phyloP scores from a whole-genome alignment of 1,140 invertebrate genomes.

The Hetaerina americana region DNA sequence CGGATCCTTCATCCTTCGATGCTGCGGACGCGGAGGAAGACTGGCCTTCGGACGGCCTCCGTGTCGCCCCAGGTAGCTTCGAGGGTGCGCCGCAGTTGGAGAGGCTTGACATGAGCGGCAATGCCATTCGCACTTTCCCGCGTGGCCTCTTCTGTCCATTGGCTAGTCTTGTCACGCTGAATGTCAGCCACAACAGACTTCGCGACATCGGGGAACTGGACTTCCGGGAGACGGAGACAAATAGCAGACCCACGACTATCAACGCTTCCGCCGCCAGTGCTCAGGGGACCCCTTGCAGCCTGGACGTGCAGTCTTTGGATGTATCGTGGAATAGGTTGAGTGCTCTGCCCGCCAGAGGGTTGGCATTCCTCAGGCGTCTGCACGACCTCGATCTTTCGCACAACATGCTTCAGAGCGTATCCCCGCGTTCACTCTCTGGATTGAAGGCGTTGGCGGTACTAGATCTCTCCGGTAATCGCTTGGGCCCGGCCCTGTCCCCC shows the following conservation, averaged over 20 bases:
- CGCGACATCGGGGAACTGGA: conserved; percentile 71
- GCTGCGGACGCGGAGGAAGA: conserved; percentile 56
- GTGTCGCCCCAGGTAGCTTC: conserved; percentile 61
- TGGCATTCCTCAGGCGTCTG: conserved; percentile 58
- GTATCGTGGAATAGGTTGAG: conserved; percentile 75
- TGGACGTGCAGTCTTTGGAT: conserved; percentile 70
- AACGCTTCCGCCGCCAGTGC: conserved; percentile 8
- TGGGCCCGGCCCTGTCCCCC: conserved; percentile 64
- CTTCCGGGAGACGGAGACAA: conserved; percentile 40
- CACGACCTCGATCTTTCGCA: conserved; percentile 62
- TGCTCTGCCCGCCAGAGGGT: conserved; percentile 60
- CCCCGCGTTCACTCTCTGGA: conserved; percentile 63
- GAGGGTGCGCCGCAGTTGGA: conserved; percentile 54
- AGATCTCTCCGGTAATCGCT: conserved; percentile 74
- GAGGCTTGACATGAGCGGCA: conserved; percentile 70
- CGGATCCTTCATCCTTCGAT: not conserved
- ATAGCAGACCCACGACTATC: conserved; percentile 27
- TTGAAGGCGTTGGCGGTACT: conserved; percentile 64
- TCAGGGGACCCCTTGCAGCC: conserved; percentile 41
- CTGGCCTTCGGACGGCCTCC: conserved; percentile 61
- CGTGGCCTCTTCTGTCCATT: conserved; percentile 71
- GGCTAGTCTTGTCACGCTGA: conserved; percentile 57
- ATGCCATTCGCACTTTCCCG: conserved; percentile 79
- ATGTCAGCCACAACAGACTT: conserved; percentile 70
- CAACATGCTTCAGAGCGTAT: conserved; percentile 75